Evolutionary conservation across 1,140 invertebrate species (phyloP).

Genomic region (Papilio helenus): DNA sequence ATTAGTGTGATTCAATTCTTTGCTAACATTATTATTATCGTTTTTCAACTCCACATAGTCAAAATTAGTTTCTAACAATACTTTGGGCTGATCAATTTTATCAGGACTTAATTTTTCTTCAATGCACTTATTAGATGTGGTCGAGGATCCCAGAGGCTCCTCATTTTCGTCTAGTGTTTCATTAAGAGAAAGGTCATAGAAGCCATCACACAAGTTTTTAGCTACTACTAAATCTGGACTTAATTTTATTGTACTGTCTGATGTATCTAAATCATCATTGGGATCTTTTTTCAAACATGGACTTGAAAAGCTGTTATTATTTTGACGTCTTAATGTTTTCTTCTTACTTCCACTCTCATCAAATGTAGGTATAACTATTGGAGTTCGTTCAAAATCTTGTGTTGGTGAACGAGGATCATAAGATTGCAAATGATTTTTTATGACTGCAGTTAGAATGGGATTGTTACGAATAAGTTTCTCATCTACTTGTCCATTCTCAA

Average conservation of each 20-base stretch:
- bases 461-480: conserved; percentile 77
- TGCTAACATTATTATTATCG: conserved; percentile 60
- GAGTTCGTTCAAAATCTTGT: conserved; percentile 76
- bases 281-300: conserved; percentile 58
- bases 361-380: conserved; percentile 65
- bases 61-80: conserved; percentile 80
- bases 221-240: conserved; percentile 64
- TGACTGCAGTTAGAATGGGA: conserved; percentile 75
- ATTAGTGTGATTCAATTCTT: conserved; percentile 44
- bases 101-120: conserved; percentile 63
- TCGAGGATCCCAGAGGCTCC: conserved; percentile 72
- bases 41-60: conserved; percentile 72
- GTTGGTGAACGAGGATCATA: conserved; percentile 77
- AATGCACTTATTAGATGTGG: conserved; percentile 72
- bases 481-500: conserved; percentile 67
- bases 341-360: conserved; percentile 50
- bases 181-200: conserved; percentile 69
- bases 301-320: conserved; percentile 60
- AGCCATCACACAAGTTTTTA: conserved; percentile 72
- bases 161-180: conserved; percentile 66
- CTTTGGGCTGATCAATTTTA: conserved; percentile 50
- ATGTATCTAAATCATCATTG: conserved; percentile 55
- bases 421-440: conserved; percentile 77
- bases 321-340: conserved; percentile 47
- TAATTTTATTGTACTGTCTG: conserved; percentile 52